Conservation (phyloP, 37 sponge, comb jelly and placozoan genomes). For the Aphrocallistes beatrix region DNA sequence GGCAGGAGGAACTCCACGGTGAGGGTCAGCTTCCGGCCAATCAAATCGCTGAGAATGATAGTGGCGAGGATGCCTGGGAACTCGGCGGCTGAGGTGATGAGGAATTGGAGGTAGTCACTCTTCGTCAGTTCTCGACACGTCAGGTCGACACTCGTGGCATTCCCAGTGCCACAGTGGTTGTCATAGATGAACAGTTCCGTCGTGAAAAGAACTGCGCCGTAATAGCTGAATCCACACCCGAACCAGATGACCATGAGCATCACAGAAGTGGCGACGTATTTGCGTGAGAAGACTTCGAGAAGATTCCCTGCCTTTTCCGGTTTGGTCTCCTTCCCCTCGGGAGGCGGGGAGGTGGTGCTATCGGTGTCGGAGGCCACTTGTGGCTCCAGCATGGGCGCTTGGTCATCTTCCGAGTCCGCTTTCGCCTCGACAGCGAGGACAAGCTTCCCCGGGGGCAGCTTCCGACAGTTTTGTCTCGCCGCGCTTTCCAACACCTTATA, state of each 20-base stretch:
- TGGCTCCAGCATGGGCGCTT: too few relatives aligned
- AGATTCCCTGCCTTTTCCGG: neutral
- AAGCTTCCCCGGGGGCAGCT: constrained; percentile 14
- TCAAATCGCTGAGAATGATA: constrained; percentile 34
- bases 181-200: constrained; percentile 47
- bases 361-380: too few relatives aligned
- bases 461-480: constrained; percentile 38
- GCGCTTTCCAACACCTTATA: constrained; percentile 34
- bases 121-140: neutral
- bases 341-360: too few relatives aligned
- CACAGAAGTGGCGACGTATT: neutral
- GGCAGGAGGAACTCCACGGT: constrained; percentile 36
- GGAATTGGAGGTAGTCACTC: constrained; percentile 41
- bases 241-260: constrained; percentile 24
- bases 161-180: constrained; percentile 38
- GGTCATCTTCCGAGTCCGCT: neutral
- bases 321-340: too few relatives aligned
- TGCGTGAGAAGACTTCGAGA: neutral
- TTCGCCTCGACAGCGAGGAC: too few relatives aligned
- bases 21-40: constrained; percentile 72
- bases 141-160: neutral
- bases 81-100: constrained; percentile 65
- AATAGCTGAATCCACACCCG: constrained; percentile 37
- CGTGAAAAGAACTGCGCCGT: constrained; percentile 49
- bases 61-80: constrained; percentile 59